phyloP scores from a whole-genome alignment of 1,140 invertebrate species.

The Temnothorax longispinosus region DNA sequence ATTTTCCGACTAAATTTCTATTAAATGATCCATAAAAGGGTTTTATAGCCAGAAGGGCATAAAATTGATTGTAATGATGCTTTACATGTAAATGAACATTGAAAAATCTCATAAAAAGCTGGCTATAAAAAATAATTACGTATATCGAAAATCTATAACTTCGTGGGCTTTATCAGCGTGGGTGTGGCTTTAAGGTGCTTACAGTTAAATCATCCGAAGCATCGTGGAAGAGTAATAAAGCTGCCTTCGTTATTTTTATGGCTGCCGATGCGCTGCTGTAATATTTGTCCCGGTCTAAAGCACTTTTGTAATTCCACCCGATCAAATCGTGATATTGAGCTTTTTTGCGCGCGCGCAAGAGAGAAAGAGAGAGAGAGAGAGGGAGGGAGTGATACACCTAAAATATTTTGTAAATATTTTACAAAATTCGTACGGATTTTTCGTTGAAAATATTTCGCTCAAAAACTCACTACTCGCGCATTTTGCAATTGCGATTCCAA shows the following conservation, averaged over 20 bases:
- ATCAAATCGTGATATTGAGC: not conserved
- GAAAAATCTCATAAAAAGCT: constrained; percentile 16
- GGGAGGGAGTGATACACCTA: not conserved
- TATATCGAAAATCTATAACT: constrained; percentile 48
- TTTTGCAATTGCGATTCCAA: constrained; percentile 27
- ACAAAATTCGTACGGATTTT: constrained; percentile 31
- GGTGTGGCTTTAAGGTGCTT: constrained; percentile 19
- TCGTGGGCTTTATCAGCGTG: not conserved
- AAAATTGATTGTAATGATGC: constrained; percentile 36
- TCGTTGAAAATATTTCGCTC: not conserved
- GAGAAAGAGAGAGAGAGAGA: no score
- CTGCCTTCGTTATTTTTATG: constrained; percentile 39
- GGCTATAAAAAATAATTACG: constrained; percentile 27
- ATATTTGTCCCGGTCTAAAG: constrained; percentile 35
- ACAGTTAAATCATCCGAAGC: constrained; percentile 35
- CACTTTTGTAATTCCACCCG: constrained; percentile 35
- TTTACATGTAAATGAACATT: constrained; percentile 29
- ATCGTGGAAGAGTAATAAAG: not conserved
- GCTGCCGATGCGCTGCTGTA: not conserved
- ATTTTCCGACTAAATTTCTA: not conserved
- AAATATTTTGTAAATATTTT: constrained; percentile 56
- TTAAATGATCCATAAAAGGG: constrained; percentile 5
- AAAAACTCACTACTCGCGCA: constrained; percentile 19
- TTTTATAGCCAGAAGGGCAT: not conserved
- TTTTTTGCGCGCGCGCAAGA: not conserved